Evolutionary conservation across 2,797 vertebrate species (phyloP), one percentile per base, ranked within the genome.

Genomic region (Leptoclinus maculatus): DNA sequence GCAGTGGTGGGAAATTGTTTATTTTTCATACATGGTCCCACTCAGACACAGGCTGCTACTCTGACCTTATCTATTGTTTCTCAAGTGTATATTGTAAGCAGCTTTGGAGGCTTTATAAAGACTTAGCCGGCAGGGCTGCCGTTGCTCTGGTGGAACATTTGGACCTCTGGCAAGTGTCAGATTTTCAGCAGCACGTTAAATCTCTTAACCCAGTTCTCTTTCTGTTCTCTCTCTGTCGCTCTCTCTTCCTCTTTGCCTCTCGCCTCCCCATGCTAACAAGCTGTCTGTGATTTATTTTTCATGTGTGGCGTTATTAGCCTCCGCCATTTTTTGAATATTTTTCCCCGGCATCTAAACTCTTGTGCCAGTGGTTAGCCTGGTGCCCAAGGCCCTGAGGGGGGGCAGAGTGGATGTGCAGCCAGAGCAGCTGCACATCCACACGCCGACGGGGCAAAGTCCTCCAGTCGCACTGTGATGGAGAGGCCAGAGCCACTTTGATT

Each of bases 141-240:
- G 68, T 87, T 90, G 82, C 89, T 91, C 89, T 89, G 88, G 79
- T 85, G 91, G 87, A 92, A 89, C 90, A 93, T 90, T 93, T 92
- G 90, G 91, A 93, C 92, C 88, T 91, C 85, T 92, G 91, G 91
- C 91, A 91, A 93, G 92, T 92, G 91, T 94, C 92, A 91, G 88
- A 93, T 91, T 94, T 93, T 93, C 90, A 91, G 90, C 91, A 86
- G 90, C 87, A 91, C 89, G 91, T 91, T 90, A 94, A 94, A 92
- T 94, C 92, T 94, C 89, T 92, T 91, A 91, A 91, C 91, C 91
- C 90, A 92, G 84, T 93, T 91, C 78, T 80, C 79, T 64, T 79
- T 69, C 72, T 38, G 34, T 69, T 49, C 66, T 79, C 32, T 67
- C 59, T 68, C 74, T 74, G 12, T 80, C 19, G 10, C 60, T 66